phyloP scores from a whole-genome alignment of 2,888 invertebrate species.

The Gandaritis pyraliata region DNA sequence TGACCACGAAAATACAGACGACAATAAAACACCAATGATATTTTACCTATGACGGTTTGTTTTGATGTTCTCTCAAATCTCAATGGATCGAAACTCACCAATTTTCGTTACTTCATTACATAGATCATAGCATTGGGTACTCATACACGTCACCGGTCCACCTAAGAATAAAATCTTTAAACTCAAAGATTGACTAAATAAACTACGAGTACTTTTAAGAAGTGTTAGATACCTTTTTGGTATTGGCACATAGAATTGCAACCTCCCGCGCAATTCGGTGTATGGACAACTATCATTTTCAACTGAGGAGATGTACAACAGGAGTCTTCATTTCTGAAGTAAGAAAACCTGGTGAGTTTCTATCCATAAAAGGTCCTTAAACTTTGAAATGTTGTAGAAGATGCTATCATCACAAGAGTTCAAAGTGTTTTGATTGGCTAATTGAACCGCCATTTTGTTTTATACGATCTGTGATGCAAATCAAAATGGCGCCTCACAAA shows the following conservation, averaged over 20 bases:
- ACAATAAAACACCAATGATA: too few species aligned
- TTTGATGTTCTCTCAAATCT: neutral
- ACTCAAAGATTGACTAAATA: neutral
- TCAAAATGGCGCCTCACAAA: too few species aligned
- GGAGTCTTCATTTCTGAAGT: constrained; percentile 63
- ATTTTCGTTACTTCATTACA: constrained; percentile 63
- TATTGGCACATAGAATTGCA: constrained; percentile 53
- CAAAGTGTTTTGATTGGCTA: constrained; percentile 6
- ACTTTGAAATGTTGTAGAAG: neutral
- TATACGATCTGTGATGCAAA: too few species aligned
- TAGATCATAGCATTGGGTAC: constrained; percentile 46
- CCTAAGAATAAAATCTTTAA: constrained; percentile 54
- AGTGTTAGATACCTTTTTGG: constrained; percentile 27
- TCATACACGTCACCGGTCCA: constrained; percentile 53
- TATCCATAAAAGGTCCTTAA: neutral
- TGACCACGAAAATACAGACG: too few species aligned
- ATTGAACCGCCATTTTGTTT: neutral
- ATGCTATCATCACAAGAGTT: neutral
- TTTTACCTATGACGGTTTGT: too few species aligned
- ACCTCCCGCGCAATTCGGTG: constrained; percentile 59
- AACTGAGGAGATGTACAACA: constrained; percentile 51
- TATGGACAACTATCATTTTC: constrained; percentile 75
- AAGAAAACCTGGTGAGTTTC: constrained; percentile 72
- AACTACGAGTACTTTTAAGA: constrained; percentile 6
- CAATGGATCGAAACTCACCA: constrained; percentile 66